phyloP scores from a whole-genome alignment of 2,888 invertebrate genomes.

The Eucriotettix oculatus region DNA sequence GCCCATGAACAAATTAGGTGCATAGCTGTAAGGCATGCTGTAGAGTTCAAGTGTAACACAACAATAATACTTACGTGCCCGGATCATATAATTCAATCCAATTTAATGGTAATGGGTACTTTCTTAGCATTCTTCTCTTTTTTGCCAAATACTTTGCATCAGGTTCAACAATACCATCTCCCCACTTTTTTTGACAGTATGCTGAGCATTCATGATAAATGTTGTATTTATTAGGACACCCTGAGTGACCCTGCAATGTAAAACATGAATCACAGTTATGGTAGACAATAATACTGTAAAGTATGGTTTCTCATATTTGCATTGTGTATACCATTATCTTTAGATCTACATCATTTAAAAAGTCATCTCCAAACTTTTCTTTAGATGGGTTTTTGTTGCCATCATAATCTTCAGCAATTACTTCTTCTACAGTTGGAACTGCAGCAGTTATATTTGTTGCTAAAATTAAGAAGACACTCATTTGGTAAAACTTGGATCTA shows the following conservation, averaged over 20 bases:
- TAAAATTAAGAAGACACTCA: background rate
- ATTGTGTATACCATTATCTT: background rate
- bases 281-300: background rate
- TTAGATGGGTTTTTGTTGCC: slow-evolving; percentile 26
- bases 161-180: slow-evolving; percentile 51
- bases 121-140: slow-evolving; percentile 58
- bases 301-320: background rate
- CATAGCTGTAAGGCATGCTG: too few species aligned
- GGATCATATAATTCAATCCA: slow-evolving; percentile 93
- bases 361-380: background rate
- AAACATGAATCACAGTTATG: background rate
- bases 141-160: slow-evolving; percentile 55
- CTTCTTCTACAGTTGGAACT: slow-evolving; percentile 45
- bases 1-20: too few species aligned
- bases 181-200: slow-evolving; percentile 82
- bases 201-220: slow-evolving; percentile 82
- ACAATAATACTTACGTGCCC: slow-evolving; percentile 35
- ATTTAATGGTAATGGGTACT: slow-evolving; percentile 77
- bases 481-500: too few species aligned
- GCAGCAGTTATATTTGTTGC: slow-evolving; percentile 14
- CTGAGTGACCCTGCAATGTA: slow-evolving; percentile 27
- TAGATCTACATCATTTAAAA: background rate
- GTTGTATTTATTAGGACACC: slow-evolving; percentile 93
- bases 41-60: background rate
- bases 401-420: slow-evolving; percentile 88